phyloP scores from a whole-genome alignment of 2,113 vertebrate species.

The Rhabdomys dilectus region DNA sequence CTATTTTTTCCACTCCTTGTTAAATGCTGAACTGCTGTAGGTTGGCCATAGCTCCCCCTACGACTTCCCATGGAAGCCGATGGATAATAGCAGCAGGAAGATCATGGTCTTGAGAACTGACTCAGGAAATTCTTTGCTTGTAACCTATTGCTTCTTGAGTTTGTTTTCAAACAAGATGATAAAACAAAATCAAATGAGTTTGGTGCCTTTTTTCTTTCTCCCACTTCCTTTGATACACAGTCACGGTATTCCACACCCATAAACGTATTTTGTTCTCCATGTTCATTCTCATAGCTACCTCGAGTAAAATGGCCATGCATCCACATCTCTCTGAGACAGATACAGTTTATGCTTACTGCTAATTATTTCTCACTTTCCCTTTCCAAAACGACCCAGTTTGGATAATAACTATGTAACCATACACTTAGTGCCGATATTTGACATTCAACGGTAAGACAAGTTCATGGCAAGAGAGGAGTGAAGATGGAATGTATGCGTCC shows the following conservation, averaged over 20 bases:
- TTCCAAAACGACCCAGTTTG: neutral
- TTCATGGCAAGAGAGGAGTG: neutral
- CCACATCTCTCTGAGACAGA: neutral
- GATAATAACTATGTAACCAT: neutral
- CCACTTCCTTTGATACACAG: neutral
- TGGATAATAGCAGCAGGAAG: neutral
- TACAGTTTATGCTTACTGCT: neutral
- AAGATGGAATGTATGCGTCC: neutral
- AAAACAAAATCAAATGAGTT: constrained; percentile 30
- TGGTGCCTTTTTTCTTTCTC: neutral
- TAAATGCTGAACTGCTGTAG: neutral
- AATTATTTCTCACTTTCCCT: neutral
- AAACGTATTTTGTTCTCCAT: neutral
- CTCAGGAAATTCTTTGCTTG: neutral
- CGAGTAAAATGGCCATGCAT: neutral
- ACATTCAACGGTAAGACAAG: neutral
- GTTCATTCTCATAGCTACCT: neutral
- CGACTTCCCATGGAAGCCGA: neutral
- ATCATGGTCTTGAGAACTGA: neutral
- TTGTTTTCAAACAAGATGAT: neutral
- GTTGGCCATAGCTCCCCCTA: neutral
- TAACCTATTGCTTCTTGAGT: neutral
- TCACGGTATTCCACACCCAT: neutral
- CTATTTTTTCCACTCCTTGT: neutral
- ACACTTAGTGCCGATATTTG: neutral